These are phyloP conservation scores for Poeciliopsis turneri DNA, from an alignment of 2,797 vertebrate genomes.

Conservation along the genomic window DNA sequence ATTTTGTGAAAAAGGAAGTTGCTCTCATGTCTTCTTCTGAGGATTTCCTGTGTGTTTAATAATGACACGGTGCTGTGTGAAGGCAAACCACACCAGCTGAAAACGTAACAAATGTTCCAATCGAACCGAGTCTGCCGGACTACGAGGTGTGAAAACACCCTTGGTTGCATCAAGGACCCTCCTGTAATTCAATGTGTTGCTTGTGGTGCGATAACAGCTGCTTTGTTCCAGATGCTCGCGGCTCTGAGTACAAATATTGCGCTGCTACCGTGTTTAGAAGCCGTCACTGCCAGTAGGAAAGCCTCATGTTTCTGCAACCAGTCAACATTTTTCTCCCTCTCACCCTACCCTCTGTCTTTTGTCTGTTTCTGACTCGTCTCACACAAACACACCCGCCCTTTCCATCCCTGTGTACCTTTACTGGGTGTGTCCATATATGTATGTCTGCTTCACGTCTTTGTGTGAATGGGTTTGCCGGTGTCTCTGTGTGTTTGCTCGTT, in stretches of 20 bases:
- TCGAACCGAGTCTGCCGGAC: too few relatives aligned
- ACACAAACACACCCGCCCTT: slow-evolving; percentile 49
- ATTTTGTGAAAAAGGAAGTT: too few relatives aligned
- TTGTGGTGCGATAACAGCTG: background rate
- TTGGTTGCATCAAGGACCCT: background rate
- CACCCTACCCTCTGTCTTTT: slow-evolving; percentile 20
- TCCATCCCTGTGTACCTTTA: slow-evolving; percentile 66
- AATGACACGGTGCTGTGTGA: too few relatives aligned
- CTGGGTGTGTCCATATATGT: slow-evolving; percentile 75
- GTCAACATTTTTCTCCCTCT: slow-evolving; percentile 61
- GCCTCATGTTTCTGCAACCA: slow-evolving; percentile 20
- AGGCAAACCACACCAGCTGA: too few relatives aligned
- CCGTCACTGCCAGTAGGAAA: background rate
- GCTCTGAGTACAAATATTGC: background rate
- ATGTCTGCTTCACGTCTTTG: slow-evolving; percentile 7
- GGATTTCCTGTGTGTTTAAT: too few relatives aligned
- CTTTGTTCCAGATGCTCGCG: slow-evolving; percentile 3
- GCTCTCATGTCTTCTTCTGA: too few relatives aligned
- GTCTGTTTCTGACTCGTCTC: slow-evolving; percentile 33
- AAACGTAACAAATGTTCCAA: too few relatives aligned
- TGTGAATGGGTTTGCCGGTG: slow-evolving; percentile 7
- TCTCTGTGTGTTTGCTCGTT: slow-evolving; percentile 1
- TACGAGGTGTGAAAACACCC: too few relatives aligned
- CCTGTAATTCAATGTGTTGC: background rate
- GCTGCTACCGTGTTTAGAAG: slow-evolving; percentile 2